Conservation (phyloP, 2,797 vertebrate species). For the Fringilla coelebs region DNA sequence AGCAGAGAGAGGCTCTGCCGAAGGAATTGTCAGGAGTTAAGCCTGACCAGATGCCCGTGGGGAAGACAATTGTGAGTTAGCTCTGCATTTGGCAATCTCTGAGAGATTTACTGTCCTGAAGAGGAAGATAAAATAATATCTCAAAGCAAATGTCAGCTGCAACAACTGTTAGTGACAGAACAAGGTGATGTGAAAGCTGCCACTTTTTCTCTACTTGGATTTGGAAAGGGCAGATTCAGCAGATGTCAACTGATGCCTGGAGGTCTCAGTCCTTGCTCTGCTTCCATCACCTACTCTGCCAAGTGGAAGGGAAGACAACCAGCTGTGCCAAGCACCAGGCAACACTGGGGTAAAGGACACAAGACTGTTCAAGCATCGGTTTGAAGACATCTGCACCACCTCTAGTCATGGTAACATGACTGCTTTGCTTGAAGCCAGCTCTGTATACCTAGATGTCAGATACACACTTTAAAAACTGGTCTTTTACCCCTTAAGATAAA, state of each 20-base stretch:
- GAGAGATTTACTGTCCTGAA: background rate
- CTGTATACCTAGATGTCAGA: background rate
- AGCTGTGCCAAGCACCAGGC: background rate
- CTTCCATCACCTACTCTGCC: background rate
- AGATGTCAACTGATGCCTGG: rapidly evolving
- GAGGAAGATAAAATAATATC: background rate
- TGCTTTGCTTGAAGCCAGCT: background rate
- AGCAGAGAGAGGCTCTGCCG: background rate
- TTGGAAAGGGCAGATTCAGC: background rate
- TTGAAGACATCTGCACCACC: background rate
- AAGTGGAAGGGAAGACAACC: background rate
- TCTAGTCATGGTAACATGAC: background rate
- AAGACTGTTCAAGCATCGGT: rapidly evolving
- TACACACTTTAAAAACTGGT: background rate
- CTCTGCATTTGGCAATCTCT: background rate
- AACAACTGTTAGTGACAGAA: background rate
- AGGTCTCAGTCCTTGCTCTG: background rate
- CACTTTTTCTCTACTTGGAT: background rate
- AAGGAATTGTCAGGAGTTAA: background rate
- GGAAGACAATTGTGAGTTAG: background rate
- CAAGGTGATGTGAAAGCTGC: background rate
- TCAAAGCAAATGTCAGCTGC: background rate
- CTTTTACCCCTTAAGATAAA: background rate
- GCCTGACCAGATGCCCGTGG: background rate
- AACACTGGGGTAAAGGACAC: background rate